Evolutionary conservation across 2,888 invertebrate genomes (phyloP), one percentile per base, ranked within the genome.

Genomic region (Parapristionchus giblindavisi): DNA sequence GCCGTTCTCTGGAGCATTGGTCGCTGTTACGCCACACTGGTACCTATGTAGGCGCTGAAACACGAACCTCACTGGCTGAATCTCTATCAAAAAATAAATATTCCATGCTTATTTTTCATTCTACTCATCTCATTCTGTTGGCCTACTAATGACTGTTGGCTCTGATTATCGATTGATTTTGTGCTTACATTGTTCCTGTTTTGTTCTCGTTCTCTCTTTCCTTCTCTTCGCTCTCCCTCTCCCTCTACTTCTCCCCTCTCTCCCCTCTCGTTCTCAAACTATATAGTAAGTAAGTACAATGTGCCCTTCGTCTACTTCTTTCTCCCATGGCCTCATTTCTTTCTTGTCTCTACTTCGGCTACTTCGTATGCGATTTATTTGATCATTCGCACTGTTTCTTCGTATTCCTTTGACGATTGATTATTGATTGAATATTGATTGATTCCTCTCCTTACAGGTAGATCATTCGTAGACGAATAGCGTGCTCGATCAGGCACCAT

Each of bases 231-330:
- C 17, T 17, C 48, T 24, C 51, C 51, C 66, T 51, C 51, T n/a
- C 34, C 63, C 34, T 29, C n/a, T 61, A 34, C 36, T 17, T 65
- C 40, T 5, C 51, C 17, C 27, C 34, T n/a, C 36, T 48, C 36
- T 6, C 29, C 29, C 29, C 14, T 51, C 66, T 51, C 48, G 32
- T 32, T 36, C 66, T 40, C 40, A 61, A 61, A 61, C 61, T n/a
- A 40, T 61, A 61, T 40, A 61, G 40, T 61, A 38, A 61, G 27
- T n/a, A n/a, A n/a, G n/a, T n/a, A n/a, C 11, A 14, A 27, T 6
- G 24, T 36, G 34, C 60, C 36, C 60, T 60, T 32, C 32, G 17
- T 58, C 58, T 61, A n/a, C 56, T 56, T 27, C 36, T n/a, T 60
- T 60, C 61, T 61, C 40, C 38, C 29, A 34, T 14, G 11, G 40